Evolutionary conservation across 2,113 vertebrate species (phyloP).

Genomic region (Thymallus thymallus): DNA sequence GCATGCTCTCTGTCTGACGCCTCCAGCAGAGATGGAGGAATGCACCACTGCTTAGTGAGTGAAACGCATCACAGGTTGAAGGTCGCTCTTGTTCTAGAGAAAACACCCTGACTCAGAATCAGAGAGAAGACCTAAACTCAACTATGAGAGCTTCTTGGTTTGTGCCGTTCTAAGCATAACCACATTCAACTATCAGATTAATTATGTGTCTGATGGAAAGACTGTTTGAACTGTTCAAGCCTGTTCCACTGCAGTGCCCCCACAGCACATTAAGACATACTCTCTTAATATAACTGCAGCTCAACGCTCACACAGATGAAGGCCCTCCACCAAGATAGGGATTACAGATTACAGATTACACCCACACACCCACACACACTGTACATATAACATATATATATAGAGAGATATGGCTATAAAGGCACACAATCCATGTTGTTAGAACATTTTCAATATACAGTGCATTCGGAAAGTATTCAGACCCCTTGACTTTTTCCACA

Average conservation of each 20-base stretch:
- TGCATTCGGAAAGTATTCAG: no score
- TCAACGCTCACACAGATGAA: slow-evolving; percentile 48
- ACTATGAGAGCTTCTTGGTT: no score
- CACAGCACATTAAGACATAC: slow-evolving; percentile 15
- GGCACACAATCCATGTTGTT: no score
- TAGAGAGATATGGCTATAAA: no score
- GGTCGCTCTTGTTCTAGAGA: neutral
- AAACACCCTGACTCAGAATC: neutral
- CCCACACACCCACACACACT: neutral
- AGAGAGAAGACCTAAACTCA: no score
- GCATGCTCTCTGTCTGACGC: neutral
- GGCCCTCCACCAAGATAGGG: slow-evolving; percentile 20
- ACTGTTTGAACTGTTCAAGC: neutral
- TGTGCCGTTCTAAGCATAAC: neutral
- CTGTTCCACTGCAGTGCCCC: neutral
- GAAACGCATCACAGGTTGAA: neutral
- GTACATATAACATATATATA: no score
- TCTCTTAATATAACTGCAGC: slow-evolving; percentile 51
- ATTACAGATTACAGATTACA: slow-evolving; percentile 49
- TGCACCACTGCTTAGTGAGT: neutral
- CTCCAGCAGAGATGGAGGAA: neutral
- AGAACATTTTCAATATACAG: no score
- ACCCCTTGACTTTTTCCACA: no score
- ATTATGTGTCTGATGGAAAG: neutral
- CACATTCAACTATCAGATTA: neutral